A percentile compares a stretch with the other conserved stretches of the same genome.
Conservation (phyloP, 1,140 invertebrate genomes). For the Triops cancriformis region DNA sequence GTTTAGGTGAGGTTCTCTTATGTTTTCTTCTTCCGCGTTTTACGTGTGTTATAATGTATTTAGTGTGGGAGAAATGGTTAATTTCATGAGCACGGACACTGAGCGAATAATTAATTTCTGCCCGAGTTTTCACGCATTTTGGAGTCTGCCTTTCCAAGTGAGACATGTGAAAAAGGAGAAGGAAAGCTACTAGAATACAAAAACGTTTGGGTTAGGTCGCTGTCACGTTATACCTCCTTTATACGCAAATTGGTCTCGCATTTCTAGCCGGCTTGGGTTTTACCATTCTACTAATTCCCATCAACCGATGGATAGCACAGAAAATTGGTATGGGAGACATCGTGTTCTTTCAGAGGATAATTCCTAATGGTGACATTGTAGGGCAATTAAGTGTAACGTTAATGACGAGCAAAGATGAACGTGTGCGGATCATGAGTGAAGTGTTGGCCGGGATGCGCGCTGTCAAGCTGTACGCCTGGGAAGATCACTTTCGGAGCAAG, state of each 20-base stretch:
- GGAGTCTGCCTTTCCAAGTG: slow-evolving; percentile 91
- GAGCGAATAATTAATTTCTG: slow-evolving; percentile 92
- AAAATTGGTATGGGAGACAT: slow-evolving; percentile 59
- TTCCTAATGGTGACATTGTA: slow-evolving; percentile 28
- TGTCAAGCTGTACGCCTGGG: slow-evolving; percentile 91
- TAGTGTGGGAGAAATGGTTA: slow-evolving; percentile 79
- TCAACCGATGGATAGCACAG: slow-evolving; percentile 83
- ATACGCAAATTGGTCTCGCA: slow-evolving; percentile 78
- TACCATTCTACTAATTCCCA: slow-evolving; percentile 78
- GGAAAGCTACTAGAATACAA: too few relatives aligned
- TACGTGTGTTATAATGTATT: slow-evolving; percentile 39
- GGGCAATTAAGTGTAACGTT: slow-evolving; percentile 66
- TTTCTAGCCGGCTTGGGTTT: slow-evolving; percentile 84
- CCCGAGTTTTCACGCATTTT: slow-evolving; percentile 89
- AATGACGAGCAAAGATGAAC: slow-evolving; percentile 84
- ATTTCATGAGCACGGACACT: slow-evolving; percentile 93
- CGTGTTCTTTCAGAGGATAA: neutral
- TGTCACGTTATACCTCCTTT: slow-evolving; percentile 71
- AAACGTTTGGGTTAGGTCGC: slow-evolving; percentile 50
- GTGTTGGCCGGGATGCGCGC: slow-evolving; percentile 74
- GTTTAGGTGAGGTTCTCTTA: slow-evolving; percentile 35
- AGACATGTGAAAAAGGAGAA: too few relatives aligned
- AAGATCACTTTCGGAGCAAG: slow-evolving; percentile 69
- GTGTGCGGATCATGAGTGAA: slow-evolving; percentile 83
- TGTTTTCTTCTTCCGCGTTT: neutral